These are phyloP conservation scores for Chondrilla cf. caribensis DNA, from an alignment of 37 sponge, comb jelly and placozoan species.

Conservation along the genomic window DNA sequence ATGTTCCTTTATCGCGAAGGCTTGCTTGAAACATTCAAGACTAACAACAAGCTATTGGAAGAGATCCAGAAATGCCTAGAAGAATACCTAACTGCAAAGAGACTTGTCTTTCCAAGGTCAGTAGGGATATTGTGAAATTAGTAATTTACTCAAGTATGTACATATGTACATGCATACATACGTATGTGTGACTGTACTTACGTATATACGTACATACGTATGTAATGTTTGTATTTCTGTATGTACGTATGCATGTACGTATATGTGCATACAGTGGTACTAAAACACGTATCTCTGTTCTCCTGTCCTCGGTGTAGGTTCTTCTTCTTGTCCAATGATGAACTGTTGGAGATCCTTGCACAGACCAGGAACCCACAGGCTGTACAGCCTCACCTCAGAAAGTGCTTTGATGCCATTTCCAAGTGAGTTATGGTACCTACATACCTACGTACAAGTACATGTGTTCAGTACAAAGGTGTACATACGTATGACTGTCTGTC, in stretches of 20 bases:
- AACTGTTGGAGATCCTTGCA: conserved; percentile 94
- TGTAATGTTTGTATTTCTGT: too few relatives aligned
- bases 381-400: conserved; percentile 97
- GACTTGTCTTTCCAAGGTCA: conserved; percentile 84
- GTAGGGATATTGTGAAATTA: not conserved
- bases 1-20: conserved; percentile 31
- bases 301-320: conserved; percentile 31
- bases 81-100: conserved; percentile 92
- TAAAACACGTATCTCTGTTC: not conserved
- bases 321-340: conserved; percentile 98
- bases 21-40: conserved; percentile 87
- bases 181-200: too few relatives aligned
- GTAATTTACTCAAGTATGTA: not conserved
- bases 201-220: too few relatives aligned
- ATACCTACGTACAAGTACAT: not conserved
- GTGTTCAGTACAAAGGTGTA: not conserved
- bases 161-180: too few relatives aligned
- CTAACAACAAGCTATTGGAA: conserved; percentile 82
- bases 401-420: conserved; percentile 98
- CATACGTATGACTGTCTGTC: conserved; percentile 9
- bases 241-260: too few relatives aligned
- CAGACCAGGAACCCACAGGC: conserved; percentile 98
- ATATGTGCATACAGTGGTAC: not conserved
- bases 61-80: conserved; percentile 99
- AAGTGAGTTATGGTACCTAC: conserved; percentile 43